A percentile compares a stretch with the other conserved stretches of the same genome.
These are phyloP conservation scores for Nipponia nippon DNA, from an alignment of 2,113 vertebrate genomes.

Conservation along the genomic window DNA sequence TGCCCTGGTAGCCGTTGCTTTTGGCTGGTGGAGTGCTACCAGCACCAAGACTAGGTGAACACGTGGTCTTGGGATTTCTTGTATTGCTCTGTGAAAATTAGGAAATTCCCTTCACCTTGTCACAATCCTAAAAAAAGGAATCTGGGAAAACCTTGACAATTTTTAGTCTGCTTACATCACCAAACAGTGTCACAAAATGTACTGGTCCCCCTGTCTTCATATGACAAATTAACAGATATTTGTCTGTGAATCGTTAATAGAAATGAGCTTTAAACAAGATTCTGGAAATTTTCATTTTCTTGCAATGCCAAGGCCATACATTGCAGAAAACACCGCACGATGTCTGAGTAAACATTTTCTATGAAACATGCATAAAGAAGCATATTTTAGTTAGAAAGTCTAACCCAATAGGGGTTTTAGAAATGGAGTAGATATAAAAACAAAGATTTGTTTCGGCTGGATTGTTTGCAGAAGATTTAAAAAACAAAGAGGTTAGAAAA, in stretches of 20 bases:
- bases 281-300: background rate
- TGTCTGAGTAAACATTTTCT: background rate
- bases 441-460: conserved; percentile 23
- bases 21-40: background rate
- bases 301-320: background rate
- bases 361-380: background rate
- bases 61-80: background rate
- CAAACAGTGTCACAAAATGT: background rate
- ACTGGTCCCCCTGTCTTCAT: background rate
- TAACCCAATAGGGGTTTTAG: background rate
- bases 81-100: background rate
- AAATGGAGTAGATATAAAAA: conserved; percentile 9
- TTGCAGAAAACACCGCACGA: background rate
- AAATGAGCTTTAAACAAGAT: background rate
- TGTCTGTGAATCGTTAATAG: background rate
- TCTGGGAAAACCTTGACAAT: background rate
- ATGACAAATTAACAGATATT: background rate
- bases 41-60: background rate
- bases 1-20: background rate
- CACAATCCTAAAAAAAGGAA: background rate
- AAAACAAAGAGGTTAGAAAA: conserved; percentile 17
- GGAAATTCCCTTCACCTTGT: background rate
- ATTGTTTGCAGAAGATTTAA: conserved; percentile 33
- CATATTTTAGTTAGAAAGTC: background rate
- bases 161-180: background rate